Conservation (phyloP, 2,113 vertebrate genomes). For the Neogobius melanostomus region DNA sequence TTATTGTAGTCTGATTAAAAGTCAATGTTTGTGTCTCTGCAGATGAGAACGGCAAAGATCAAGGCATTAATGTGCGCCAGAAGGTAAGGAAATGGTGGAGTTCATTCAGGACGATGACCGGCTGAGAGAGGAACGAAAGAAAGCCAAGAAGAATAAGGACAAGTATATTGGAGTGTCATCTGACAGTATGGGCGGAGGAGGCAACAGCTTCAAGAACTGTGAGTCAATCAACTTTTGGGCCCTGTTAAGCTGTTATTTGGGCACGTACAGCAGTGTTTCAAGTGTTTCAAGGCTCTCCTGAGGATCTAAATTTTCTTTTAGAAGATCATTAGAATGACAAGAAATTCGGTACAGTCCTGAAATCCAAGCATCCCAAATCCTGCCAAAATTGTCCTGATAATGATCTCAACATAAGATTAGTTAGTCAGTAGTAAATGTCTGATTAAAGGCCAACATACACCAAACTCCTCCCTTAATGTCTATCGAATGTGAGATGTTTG, state of each 20-base stretch:
- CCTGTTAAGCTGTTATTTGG: background rate
- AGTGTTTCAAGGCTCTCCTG: no score
- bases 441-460: no score
- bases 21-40: slow-evolving; percentile 15
- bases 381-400: no score
- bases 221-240: slow-evolving; percentile 29
- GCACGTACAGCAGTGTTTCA: no score
- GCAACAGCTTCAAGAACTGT: slow-evolving; percentile 84
- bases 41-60: slow-evolving; percentile 98
- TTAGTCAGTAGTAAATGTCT: no score
- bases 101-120: slow-evolving; percentile 96
- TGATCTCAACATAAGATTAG: no score
- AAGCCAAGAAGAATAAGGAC: slow-evolving; percentile 99
- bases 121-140: slow-evolving; percentile 94
- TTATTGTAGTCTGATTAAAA: background rate
- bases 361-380: no score
- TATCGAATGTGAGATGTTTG: no score
- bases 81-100: slow-evolving; percentile 99
- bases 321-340: no score
- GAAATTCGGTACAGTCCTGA: no score
- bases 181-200: slow-evolving; percentile 82
- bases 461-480: no score
- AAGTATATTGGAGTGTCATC: slow-evolving; percentile 98
- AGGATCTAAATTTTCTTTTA: no score
- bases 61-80: slow-evolving; percentile 97